A percentile compares a stretch with the other conserved stretches of the same genome.
Evolutionary conservation across 1,140 invertebrate species (phyloP).

Genomic region (Trypoxylus dichotomus): DNA sequence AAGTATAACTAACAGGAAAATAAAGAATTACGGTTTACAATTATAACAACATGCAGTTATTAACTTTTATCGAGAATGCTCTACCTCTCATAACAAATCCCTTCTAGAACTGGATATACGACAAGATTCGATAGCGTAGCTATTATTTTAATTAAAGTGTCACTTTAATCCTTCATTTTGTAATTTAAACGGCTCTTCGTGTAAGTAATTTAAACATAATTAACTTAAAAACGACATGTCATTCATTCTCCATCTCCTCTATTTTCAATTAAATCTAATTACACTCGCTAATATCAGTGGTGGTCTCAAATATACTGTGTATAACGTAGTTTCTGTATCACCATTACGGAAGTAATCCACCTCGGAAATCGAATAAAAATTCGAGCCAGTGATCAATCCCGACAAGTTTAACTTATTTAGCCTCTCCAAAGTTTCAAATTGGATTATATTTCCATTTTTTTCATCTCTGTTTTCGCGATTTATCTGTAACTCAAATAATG

Average conservation of each 20-base stretch:
- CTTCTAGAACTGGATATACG: too few species aligned
- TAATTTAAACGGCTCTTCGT: not conserved
- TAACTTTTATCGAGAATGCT: too few species aligned
- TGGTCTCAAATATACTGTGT: too few species aligned
- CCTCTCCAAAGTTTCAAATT: not conserved
- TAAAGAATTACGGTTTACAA: too few species aligned
- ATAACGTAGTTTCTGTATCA: not conserved
- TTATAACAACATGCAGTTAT: too few species aligned
- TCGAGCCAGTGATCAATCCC: not conserved
- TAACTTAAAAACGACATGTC: not conserved
- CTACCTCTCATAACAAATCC: too few species aligned
- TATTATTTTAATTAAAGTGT: too few species aligned
- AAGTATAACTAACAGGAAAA: too few species aligned
- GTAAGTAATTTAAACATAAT: not conserved
- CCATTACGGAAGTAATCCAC: not conserved
- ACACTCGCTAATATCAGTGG: not conserved
- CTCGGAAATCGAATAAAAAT: not conserved
- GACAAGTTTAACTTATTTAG: not conserved
- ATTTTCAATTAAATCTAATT: not conserved
- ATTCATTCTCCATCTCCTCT: not conserved
- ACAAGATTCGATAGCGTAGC: too few species aligned
- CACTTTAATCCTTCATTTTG: not conserved
- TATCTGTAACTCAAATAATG: too few species aligned
- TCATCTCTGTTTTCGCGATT: too few species aligned
- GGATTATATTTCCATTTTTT: not conserved